Percentiles rank a stretch among this genome's conserved stretches.
phyloP scores from a whole-genome alignment of 2,113 vertebrate genomes.

The Seriola rivoliana region DNA sequence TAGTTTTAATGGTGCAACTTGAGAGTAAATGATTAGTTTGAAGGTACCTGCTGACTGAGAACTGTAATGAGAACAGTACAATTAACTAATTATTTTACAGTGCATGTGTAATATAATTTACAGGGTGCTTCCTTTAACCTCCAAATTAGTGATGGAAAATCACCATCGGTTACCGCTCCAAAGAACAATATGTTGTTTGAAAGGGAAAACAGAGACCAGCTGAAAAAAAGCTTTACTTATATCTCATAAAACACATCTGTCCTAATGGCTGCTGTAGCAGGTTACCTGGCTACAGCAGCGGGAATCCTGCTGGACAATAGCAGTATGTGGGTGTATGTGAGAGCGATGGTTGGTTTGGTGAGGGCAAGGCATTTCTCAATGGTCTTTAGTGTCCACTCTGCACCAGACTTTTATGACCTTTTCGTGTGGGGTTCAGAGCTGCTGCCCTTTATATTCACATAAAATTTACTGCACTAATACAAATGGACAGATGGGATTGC shows the following conservation, averaged over 20 bases:
- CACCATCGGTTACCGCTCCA: slow-evolving; percentile 10
- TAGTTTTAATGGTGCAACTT: no score
- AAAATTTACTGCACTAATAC: slow-evolving; percentile 60
- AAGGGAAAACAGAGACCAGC: slow-evolving; percentile 28
- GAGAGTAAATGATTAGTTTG: no score
- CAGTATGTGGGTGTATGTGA: slow-evolving; percentile 36
- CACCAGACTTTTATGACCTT: slow-evolving; percentile 66
- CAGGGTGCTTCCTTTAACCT: background rate
- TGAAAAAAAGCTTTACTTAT: slow-evolving; percentile 37
- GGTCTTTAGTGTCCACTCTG: slow-evolving; percentile 62
- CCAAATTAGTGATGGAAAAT: background rate
- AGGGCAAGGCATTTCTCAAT: slow-evolving; percentile 53
- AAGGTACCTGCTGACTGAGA: no score
- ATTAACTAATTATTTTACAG: background rate
- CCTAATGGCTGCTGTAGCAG: slow-evolving; percentile 35
- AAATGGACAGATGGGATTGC: slow-evolving; percentile 58
- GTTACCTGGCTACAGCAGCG: slow-evolving; percentile 66
- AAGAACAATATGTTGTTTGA: slow-evolving; percentile 33
- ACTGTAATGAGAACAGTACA: no score
- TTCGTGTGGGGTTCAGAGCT: slow-evolving; percentile 45
- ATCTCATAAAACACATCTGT: slow-evolving; percentile 59
- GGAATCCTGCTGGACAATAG: slow-evolving; percentile 67
- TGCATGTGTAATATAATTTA: background rate
- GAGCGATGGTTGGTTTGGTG: slow-evolving; percentile 31
- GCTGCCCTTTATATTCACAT: slow-evolving; percentile 53